Percentiles rank a stretch among this genome's conserved stretches.
These are phyloP conservation scores for Diplolepis rosae DNA, from an alignment of 2,888 invertebrate species.

Conservation along the genomic window DNA sequence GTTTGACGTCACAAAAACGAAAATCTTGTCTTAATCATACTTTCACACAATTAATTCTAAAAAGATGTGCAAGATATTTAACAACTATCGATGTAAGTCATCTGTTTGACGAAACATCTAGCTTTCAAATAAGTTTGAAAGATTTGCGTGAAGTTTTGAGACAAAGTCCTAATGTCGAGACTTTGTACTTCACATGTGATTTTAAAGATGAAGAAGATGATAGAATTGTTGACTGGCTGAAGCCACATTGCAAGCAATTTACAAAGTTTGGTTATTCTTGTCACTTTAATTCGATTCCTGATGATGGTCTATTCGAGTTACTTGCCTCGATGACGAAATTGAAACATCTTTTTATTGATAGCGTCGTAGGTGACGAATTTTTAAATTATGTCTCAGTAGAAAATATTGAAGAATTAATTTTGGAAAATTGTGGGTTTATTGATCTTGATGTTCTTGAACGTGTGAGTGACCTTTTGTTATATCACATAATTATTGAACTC, in stretches of 20 bases:
- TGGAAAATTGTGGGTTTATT: slow-evolving; percentile 7
- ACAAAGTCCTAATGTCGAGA: neutral
- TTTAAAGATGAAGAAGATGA: neutral
- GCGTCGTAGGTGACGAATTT: neutral
- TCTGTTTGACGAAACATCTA: neutral
- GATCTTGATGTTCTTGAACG: neutral
- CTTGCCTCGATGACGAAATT: neutral
- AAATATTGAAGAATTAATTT: slow-evolving; percentile 1
- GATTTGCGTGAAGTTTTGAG: neutral
- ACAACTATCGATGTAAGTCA: slow-evolving; percentile 7
- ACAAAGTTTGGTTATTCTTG: slow-evolving; percentile 8
- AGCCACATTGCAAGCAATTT: neutral
- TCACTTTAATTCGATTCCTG: neutral
- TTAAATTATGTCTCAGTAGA: neutral
- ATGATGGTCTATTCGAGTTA: neutral
- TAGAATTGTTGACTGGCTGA: neutral
- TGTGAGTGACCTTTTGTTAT: neutral
- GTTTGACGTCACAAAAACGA: neutral
- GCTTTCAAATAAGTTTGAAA: neutral
- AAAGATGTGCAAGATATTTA: neutral
- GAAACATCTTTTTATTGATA: neutral
- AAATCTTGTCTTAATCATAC: neutral
- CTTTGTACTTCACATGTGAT: neutral
- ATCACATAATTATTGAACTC: too few species aligned
- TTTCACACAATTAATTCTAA: neutral